phyloP scores from a whole-genome alignment of 2,113 vertebrate genomes.

The Corvus hawaiiensis region DNA sequence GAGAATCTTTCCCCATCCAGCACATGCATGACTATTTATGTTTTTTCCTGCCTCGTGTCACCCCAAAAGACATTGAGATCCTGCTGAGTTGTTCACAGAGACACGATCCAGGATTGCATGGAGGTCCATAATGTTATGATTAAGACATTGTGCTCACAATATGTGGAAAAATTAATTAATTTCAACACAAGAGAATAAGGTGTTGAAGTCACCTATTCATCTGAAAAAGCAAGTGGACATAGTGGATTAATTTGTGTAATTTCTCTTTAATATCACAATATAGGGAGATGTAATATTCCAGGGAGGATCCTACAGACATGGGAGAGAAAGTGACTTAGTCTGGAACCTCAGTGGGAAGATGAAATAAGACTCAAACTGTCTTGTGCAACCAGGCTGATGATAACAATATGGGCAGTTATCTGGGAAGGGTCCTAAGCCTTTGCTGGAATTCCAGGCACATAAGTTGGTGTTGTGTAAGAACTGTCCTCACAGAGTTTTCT shows the following conservation, averaged over 20 bases:
- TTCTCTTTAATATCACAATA: background rate
- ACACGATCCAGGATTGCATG: background rate
- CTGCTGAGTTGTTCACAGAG: background rate
- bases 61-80: background rate
- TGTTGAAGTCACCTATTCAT: too few relatives aligned
- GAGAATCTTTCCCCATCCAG: background rate
- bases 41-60: background rate
- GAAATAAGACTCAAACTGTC: background rate
- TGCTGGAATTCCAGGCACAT: background rate
- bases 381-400: background rate
- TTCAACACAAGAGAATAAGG: background rate
- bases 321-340: background rate
- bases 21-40: background rate
- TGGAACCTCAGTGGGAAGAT: background rate
- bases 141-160: background rate
- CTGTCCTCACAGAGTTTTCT: background rate
- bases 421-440: background rate
- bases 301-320: fast-evolving
- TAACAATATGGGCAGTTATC: background rate
- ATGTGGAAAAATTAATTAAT: background rate
- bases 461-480: background rate
- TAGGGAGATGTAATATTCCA: background rate
- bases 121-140: background rate
- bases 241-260: background rate
- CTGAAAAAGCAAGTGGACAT: background rate